These are phyloP conservation scores for Neostethus bicornis DNA, from an alignment of 2,797 vertebrate genomes.

Conservation along the genomic window DNA sequence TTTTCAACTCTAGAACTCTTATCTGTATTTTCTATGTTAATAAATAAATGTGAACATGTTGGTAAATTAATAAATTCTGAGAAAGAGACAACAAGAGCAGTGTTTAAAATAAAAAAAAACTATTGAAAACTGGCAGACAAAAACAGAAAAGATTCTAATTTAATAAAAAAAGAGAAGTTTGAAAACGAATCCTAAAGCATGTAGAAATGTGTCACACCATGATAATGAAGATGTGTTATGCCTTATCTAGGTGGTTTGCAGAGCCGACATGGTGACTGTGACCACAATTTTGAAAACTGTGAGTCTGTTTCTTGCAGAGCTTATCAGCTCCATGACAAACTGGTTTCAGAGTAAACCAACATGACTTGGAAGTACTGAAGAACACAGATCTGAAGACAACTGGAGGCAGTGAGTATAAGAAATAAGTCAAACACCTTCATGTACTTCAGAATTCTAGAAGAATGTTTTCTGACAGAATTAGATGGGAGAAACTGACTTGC, in stretches of 20 bases:
- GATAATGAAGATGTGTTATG: no score
- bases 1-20: no score
- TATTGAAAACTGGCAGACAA: not conserved
- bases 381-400: constrained; percentile 67
- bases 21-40: constrained; percentile 1
- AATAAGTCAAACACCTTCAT: not conserved
- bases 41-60: not conserved
- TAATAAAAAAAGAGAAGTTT: not conserved
- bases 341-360: constrained; percentile 67
- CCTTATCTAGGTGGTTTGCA: constrained; percentile 19
- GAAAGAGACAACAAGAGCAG: not conserved
- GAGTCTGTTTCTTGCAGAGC: constrained; percentile 56
- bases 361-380: constrained; percentile 61
- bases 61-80: constrained; percentile 1
- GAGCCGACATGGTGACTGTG: constrained; percentile 47
- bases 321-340: constrained; percentile 64
- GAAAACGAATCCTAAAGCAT: not conserved
- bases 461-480: no score
- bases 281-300: constrained; percentile 46
- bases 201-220: no score
- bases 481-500: no score
- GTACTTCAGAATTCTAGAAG: not conserved
- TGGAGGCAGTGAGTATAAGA: constrained; percentile 52
- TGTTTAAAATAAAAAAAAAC: not conserved
- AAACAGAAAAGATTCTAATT: not conserved